Base-by-base conservation (phyloP, 2,888 invertebrate species). In the Microctonus brassicae region DNA sequence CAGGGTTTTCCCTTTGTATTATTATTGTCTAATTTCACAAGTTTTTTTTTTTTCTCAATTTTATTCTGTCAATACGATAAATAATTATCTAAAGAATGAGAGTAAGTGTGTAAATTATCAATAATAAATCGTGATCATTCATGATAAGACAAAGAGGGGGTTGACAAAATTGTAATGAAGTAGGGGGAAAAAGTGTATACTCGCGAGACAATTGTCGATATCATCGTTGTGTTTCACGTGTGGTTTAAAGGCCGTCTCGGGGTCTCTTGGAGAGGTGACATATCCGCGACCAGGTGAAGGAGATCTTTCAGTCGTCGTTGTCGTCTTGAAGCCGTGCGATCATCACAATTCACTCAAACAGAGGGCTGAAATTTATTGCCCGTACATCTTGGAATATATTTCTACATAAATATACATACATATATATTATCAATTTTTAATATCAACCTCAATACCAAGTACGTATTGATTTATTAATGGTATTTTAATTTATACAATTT, bases 381-480 rank as follows among this genome's bases (percentile, higher is more conserved):
- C 39, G 11, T 34, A 36, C 22, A 34, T 17, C 20, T n/a, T 4
- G 7, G 24, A 24, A 47, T 9, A 53, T 22, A 53, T 53, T n/a
- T n/a, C n/a, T n/a, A n/a, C n/a, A n/a, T n/a, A n/a, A n/a, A n/a
- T n/a, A n/a, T n/a, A 29, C 3, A 29, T 5, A 63, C 53, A 24
- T n/a, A 39, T n/a, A n/a, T 39, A 39, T 39, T 13, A n/a, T 42
- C 29, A 7, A 42, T 42, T 22, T 63, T 42, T 34, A 10, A 63
- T 34, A 39, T 39, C 64, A 64, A 57, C 57, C 29, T 57, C 20
- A 57, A 22, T 60, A 34, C 20, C 64, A 70, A 57, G 70, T 70
- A 64, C n/a, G 70, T 70, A 69, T 26, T 22, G 47, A 36, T 64
- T 64, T 64, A 58, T 70, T 57, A 24, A 57, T 64, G 47, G 26